Percentiles rank a stretch among this genome's conserved stretches.
Evolutionary conservation across 2,113 vertebrate species (phyloP).

Genomic region (Callocephalon fimbriatum): DNA sequence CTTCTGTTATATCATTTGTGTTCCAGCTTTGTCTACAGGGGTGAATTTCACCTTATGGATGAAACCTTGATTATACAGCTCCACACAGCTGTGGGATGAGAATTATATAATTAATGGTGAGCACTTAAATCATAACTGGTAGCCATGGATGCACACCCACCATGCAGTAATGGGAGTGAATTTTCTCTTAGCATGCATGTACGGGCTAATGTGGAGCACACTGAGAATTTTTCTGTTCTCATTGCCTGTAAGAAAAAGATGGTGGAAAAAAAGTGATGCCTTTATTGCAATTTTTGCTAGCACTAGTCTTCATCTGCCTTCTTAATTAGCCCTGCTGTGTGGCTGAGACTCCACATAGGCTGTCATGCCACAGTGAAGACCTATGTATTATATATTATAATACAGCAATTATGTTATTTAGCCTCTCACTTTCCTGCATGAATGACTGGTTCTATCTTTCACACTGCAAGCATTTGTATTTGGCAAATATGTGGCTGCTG

Average conservation of each 20-base stretch:
- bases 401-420: constrained; percentile 45
- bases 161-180: constrained; percentile 25
- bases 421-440: neutral
- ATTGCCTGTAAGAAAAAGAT: neutral
- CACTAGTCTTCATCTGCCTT: constrained; percentile 6
- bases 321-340: constrained; percentile 58
- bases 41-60: neutral
- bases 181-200: constrained; percentile 38
- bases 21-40: neutral
- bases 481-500: neutral
- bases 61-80: neutral
- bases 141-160: neutral
- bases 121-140: neutral
- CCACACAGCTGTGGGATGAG: neutral
- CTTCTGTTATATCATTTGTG: neutral
- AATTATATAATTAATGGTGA: neutral
- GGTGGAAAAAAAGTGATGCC: neutral
- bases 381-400: constrained; percentile 41
- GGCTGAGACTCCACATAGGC: neutral
- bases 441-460: neutral
- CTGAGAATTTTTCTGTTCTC: constrained; percentile 2
- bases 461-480: neutral
- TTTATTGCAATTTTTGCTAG: neutral
- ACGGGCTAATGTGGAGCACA: constrained; percentile 26
- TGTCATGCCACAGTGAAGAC: neutral